Conservation (phyloP, 2,888 invertebrate species). For the Eumacrocentrus americanus region DNA sequence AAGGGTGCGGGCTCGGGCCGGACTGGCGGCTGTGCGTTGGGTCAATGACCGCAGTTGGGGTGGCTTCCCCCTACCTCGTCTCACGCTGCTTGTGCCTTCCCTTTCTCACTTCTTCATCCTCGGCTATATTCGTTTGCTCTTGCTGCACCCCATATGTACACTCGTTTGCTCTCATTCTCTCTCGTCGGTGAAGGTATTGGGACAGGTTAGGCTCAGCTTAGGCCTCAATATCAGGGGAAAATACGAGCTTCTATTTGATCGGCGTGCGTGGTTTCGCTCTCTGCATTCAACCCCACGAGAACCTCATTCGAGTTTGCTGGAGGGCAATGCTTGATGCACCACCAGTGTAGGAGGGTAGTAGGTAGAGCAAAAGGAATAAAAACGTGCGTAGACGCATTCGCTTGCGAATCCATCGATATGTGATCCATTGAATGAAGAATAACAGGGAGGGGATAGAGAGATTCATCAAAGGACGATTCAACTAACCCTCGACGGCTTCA, state of each 20-base stretch:
- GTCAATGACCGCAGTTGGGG: slow-evolving; percentile 59
- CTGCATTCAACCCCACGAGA: slow-evolving; percentile 9
- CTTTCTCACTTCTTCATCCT: slow-evolving; percentile 27
- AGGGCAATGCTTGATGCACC: not conserved
- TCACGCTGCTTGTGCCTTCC: slow-evolving; percentile 37
- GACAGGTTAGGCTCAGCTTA: slow-evolving; percentile 59
- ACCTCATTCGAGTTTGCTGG: slow-evolving; percentile 22
- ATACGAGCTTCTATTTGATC: slow-evolving; percentile 57
- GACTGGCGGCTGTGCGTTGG: slow-evolving; percentile 54
- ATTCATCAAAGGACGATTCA: too few relatives aligned
- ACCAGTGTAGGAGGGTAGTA: not conserved
- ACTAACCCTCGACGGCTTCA: too few relatives aligned
- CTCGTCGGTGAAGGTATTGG: slow-evolving; percentile 39
- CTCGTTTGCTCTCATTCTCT: slow-evolving; percentile 11
- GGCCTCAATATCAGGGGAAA: slow-evolving; percentile 56
- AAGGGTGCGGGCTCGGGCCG: slow-evolving; percentile 53
- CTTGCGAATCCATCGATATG: too few relatives aligned
- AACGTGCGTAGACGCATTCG: too few relatives aligned
- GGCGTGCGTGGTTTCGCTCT: slow-evolving; percentile 33
- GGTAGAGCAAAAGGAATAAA: not conserved
- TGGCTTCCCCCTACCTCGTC: slow-evolving; percentile 53
- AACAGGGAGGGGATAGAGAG: too few relatives aligned
- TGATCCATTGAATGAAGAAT: too few relatives aligned
- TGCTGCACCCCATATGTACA: slow-evolving; percentile 8
- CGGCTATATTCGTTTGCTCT: slow-evolving; percentile 19